Evolutionary conservation across 2,888 invertebrate species (phyloP).

Genomic region (Ganaspis brasiliensis): DNA sequence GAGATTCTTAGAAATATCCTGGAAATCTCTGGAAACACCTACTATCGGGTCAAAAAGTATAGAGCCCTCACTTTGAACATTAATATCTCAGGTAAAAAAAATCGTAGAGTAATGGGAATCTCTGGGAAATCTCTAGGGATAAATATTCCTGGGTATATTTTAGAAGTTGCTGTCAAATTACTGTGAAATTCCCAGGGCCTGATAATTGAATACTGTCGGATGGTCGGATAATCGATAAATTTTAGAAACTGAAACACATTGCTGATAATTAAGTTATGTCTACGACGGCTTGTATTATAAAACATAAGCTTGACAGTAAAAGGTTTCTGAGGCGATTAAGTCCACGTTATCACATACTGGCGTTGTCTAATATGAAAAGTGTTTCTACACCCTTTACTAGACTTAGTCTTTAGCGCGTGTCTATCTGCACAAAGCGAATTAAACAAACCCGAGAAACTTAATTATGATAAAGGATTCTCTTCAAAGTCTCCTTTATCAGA

Average conservation of each 20-base stretch:
- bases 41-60: too few relatives aligned
- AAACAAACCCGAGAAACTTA: not conserved
- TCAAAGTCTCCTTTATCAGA: not conserved
- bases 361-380: not conserved
- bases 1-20: too few relatives aligned
- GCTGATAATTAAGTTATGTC: not conserved
- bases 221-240: too few relatives aligned
- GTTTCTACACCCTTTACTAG: not conserved
- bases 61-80: too few relatives aligned
- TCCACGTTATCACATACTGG: constrained; percentile 10
- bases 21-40: too few relatives aligned
- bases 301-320: constrained; percentile 6
- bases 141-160: too few relatives aligned
- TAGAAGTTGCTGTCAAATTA: too few relatives aligned
- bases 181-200: too few relatives aligned
- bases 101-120: too few relatives aligned
- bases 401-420: not conserved
- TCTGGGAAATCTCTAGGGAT: too few relatives aligned
- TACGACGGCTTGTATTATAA: not conserved
- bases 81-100: too few relatives aligned
- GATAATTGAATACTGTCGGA: too few relatives aligned
- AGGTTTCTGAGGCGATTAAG: constrained; percentile 48
- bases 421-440: not conserved
- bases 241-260: not conserved
- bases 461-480: constrained; percentile 15